Evolutionary conservation across 2,797 vertebrate genomes (phyloP).

Genomic region (Macroramphosus scolopax): DNA sequence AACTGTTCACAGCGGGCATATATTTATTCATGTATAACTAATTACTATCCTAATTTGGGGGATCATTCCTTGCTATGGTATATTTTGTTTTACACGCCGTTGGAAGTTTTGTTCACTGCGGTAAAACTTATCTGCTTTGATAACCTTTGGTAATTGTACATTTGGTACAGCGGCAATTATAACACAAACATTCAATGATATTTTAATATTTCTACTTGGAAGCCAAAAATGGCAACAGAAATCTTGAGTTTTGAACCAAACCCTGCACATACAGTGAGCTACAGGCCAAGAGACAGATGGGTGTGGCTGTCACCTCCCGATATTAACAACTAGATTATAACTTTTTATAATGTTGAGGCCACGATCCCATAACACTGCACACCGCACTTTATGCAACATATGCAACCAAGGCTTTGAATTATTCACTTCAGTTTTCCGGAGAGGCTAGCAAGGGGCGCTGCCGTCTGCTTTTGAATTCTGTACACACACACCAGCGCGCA

Average conservation of each 20-base stretch:
- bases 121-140: too few relatives aligned
- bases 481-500: constrained; percentile 13
- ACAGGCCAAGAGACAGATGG: too few relatives aligned
- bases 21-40: constrained; percentile 40
- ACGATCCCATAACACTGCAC: constrained; percentile 22
- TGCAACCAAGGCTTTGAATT: constrained; percentile 49
- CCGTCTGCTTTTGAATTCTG: constrained; percentile 29
- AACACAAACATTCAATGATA: too few relatives aligned
- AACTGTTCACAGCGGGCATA: constrained; percentile 55
- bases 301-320: constrained; percentile 9
- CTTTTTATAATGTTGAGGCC: constrained; percentile 22
- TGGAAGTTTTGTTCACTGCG: too few relatives aligned
- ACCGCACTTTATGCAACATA: constrained; percentile 25
- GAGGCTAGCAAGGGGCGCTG: constrained; percentile 9
- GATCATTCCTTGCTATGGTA: neutral
- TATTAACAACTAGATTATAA: constrained; percentile 18
- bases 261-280: too few relatives aligned
- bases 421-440: constrained; percentile 45
- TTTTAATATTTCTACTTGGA: too few relatives aligned
- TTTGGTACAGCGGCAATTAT: too few relatives aligned
- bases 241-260: too few relatives aligned
- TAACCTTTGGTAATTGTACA: too few relatives aligned
- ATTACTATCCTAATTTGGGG: constrained; percentile 34
- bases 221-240: too few relatives aligned
- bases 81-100: too few relatives aligned